Evolutionary conservation across 1,140 invertebrate species (phyloP), one percentile per base, ranked within the genome.

Genomic region (Hyles vespertilio): DNA sequence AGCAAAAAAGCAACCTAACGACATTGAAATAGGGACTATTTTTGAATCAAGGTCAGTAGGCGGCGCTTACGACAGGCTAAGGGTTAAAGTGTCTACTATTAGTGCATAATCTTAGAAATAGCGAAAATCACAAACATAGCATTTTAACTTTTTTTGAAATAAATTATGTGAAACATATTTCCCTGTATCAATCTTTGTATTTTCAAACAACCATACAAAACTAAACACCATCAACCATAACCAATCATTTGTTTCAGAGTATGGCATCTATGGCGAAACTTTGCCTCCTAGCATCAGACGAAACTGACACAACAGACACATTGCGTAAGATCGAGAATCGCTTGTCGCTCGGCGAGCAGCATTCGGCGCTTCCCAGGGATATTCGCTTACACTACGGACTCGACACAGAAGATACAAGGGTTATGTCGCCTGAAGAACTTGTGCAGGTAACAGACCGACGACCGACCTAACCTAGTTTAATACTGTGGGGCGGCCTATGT

Each of bases 181-280:
- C 36, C 36, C 36, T 40, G 36, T 40, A 40, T 40, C 22, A 22
- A 22, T 22, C 22, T 22, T 40, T 40, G 8, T 40, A 5, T n/a
- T 4, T 47, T 10, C 46, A n/a, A 5, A n/a, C 5, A 22, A n/a
- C 46, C 12, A 22, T 48, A 11, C 46, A 5, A 22, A n/a, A 48
- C 22, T 40, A 40, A 5, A 8, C 36, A 5, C 36, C 36, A 8
- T 40, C n/a, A 45, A 45, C n/a, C 8, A 45, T 45, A n/a, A 45
- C 8, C 44, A n/a, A 45, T n/a, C 8, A 45, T n/a, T 8, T 11
- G 5, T 22, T 34, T 3, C 77, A 93, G 91, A 93, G 93, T 0
- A 92, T 94, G 86, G 86, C 95, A 1, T 94, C 94, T 6, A 78
- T 96, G 6, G 90, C 93, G 5, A 96, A 96, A 84, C 79, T 96